Evolutionary conservation across 2,888 invertebrate genomes (phyloP).

Genomic region (Tortricodes alternella): DNA sequence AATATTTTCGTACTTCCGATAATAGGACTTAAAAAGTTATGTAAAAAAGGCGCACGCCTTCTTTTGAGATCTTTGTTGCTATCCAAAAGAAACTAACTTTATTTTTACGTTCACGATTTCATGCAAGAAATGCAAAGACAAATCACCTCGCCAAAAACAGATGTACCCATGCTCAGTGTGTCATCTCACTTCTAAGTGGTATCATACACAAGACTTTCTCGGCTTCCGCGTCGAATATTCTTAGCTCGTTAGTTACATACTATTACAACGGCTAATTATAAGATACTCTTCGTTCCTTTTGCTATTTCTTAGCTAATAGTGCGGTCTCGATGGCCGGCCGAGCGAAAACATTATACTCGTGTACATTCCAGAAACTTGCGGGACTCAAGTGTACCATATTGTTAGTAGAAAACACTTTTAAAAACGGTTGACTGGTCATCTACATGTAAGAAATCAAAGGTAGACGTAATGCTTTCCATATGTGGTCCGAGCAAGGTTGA

Average conservation of each 20-base stretch:
- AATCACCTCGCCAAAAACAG: neutral
- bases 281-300: constrained; percentile 27
- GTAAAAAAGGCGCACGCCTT: no score
- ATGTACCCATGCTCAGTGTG: neutral
- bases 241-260: constrained; percentile 3
- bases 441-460: no score
- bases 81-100: no score
- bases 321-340: constrained; percentile 14
- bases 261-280: constrained; percentile 22
- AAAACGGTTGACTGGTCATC: no score
- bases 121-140: neutral
- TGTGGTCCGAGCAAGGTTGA: no score
- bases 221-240: constrained; percentile 11
- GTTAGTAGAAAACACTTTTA: no score
- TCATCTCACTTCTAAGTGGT: neutral
- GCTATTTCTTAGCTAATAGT: constrained; percentile 18
- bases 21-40: no score
- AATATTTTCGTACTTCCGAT: no score
- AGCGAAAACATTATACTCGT: constrained; percentile 9
- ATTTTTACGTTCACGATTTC: neutral
- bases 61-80: no score
- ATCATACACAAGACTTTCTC: constrained; percentile 2
- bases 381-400: neutral
- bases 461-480: no score
- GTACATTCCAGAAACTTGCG: constrained; percentile 1